phyloP scores from a whole-genome alignment of 2,888 invertebrate species.

The Poecilus cupreus region DNA sequence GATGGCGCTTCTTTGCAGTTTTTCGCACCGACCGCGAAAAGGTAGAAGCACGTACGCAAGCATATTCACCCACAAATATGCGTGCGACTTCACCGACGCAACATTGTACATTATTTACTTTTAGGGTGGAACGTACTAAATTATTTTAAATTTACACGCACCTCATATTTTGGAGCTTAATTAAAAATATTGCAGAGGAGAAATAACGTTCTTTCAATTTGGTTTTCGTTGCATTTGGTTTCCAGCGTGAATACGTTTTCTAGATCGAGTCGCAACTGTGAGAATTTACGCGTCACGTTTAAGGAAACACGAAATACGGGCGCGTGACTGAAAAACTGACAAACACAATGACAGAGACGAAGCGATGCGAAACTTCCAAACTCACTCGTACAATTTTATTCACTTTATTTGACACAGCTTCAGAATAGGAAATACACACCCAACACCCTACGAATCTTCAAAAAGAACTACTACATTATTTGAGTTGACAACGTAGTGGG shows the following conservation, averaged over 20 bases:
- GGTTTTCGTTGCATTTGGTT: not conserved
- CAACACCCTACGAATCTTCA: conserved; percentile 19
- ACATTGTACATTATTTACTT: not conserved
- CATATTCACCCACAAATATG: not conserved
- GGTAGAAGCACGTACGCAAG: conserved; percentile 9
- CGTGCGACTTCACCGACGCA: not conserved
- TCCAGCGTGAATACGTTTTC: not conserved
- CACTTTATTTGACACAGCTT: conserved; percentile 35
- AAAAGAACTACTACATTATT: not conserved
- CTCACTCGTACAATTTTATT: conserved; percentile 24
- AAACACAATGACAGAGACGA: conserved; percentile 42
- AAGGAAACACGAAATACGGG: conserved; percentile 24
- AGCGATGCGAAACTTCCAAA: conserved; percentile 20
- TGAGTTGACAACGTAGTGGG: too few species aligned
- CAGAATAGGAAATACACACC: conserved; percentile 33
- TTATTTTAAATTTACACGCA: conserved; percentile 12
- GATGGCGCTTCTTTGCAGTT: conserved; percentile 45
- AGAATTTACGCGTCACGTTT: conserved; percentile 41
- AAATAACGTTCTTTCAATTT: not conserved
- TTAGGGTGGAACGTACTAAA: not conserved
- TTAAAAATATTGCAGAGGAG: conserved; percentile 16
- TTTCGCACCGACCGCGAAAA: conserved; percentile 36
- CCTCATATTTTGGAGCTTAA: not conserved
- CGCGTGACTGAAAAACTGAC: conserved; percentile 46
- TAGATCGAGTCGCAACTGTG: not conserved